Evolutionary conservation across 2,888 invertebrate species (phyloP), one percentile per base, ranked within the genome.

Genomic region (Caenorhabditis parvicauda): DNA sequence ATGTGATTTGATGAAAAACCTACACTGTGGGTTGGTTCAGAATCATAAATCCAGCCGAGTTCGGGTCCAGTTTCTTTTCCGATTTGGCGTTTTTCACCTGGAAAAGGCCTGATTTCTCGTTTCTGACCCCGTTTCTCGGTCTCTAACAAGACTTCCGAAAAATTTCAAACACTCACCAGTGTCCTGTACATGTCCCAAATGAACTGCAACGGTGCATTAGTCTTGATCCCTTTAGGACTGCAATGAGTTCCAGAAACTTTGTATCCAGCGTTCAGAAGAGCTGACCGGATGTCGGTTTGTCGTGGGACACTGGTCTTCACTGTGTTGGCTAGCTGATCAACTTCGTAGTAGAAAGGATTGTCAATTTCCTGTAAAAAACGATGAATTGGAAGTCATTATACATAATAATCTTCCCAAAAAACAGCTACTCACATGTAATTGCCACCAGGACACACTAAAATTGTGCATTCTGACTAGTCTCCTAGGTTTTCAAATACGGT

Each of bases 111-210:
- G 47, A 42, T 19, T 14, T 24, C n/a, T 2, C 19, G 29, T 17
- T 27, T 7, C 14, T 32, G 22, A 39, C 25, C 2, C 7, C n/a
- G n/a, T 43, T 14, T 14, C 22, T n/a, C 28, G 21, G 38, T n/a
- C n/a, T n/a, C 5, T 38, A 14, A 19, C 4, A n/a, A 38, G 38
- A n/a, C n/a, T 38, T n/a, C 17, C 17, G n/a, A 9, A 38, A 48
- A 5, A 43, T 9, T 5, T 7, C 22, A 28, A 29, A 1, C 27
- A 39, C 47, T 22, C n/a, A 75, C 79, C 57, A 76, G 92, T 43
- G 87, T 86, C 59, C 92, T 85, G 72, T 95, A 86, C 53, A 95
- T 87, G 82, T 95, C 94, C 96, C 96, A 98, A 19, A 99, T 80
- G 9, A 93, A 86, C 1, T 85, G 83, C 37, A 88, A 83, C 0